These are phyloP conservation scores for Pollenia griseotomentosa DNA, from an alignment of 2,888 invertebrate genomes.

Conservation along the genomic window DNA sequence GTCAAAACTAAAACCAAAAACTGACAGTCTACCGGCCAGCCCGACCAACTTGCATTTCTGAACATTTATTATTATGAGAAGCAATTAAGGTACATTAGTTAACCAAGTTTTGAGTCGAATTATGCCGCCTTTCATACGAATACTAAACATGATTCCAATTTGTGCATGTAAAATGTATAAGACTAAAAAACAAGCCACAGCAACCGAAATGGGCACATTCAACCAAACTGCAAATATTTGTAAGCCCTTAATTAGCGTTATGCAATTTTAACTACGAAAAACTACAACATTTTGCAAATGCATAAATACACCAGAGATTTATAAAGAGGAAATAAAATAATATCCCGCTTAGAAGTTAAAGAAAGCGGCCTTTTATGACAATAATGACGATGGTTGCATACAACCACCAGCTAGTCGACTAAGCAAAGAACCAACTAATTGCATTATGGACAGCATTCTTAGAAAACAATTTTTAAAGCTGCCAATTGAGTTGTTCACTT, in stretches of 20 bases:
- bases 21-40: constrained; percentile 15
- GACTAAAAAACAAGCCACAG: constrained; percentile 7
- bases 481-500: constrained; percentile 70
- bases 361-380: constrained; percentile 50
- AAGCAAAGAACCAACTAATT: constrained; percentile 29
- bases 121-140: constrained; percentile 55
- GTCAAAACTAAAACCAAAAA: constrained; percentile 32
- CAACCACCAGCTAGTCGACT: background rate
- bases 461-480: constrained; percentile 74
- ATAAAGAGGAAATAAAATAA: constrained; percentile 41
- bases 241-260: constrained; percentile 80
- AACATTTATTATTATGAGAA: constrained; percentile 71
- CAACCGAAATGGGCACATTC: constrained; percentile 42
- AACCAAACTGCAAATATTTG: constrained; percentile 68
- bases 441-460: constrained; percentile 69
- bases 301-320: constrained; percentile 17
- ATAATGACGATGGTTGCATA: constrained; percentile 36
- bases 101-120: constrained; percentile 48
- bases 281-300: constrained; percentile 35
- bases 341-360: constrained; percentile 54
- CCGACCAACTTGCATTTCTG: constrained; percentile 35
- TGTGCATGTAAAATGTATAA: constrained; percentile 51
- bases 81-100: constrained; percentile 73
- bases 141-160: constrained; percentile 48
- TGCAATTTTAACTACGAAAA: constrained; percentile 57